Base-by-base conservation (phyloP, 1,140 invertebrate genomes). In the Lanistes nyassanus region DNA sequence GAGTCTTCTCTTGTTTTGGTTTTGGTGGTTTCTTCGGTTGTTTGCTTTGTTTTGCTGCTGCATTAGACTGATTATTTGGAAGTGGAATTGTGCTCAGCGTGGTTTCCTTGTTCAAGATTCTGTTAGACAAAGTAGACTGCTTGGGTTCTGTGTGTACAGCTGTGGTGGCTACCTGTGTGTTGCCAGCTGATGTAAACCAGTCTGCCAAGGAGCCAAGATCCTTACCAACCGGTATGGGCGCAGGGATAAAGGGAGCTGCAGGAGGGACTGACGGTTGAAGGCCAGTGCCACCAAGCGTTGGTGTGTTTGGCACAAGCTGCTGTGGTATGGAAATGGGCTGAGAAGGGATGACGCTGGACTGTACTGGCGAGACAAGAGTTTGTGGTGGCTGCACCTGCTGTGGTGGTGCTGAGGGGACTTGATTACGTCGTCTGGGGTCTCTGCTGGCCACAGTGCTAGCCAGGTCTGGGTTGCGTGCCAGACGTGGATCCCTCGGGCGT, bases 391-490 rank as follows among this genome's bases (percentile, higher is more conserved):
- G n/a, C n/a, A n/a, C n/a, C n/a, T n/a, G 36, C 53, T n/a, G 16
- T 23, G n/a, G 6, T 9, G 3, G 70, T n/a, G 56, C 53, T 42
- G 37, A 3, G 9, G 51, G 34, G 3, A 5, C 29, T n/a, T 72
- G 55, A 56, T 72, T 72, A 29, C 70, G 36, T 34, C 70, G 70
- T 4, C 70, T 55, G 26, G 70, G 70, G 36, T 72, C 70, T 29
- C 70, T 72, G 23, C 36, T 72, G 70, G 70, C 70, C 31, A 72
- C 47, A 26, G 31, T 58, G 55, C 23, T 72, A 34, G 70, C 70
- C 2, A 72, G 70, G 21, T 56, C 55, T 29, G 70, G 70, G 36
- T 72, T 56, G 29, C 70, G 55, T 11, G 70, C 70, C 31, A 72
- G 55, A n/a, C 70, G 70, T 37, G 70, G 70, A 29, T 72, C 70